Base-by-base conservation (phyloP, 2,113 vertebrate species). In the Zeus faber region DNA sequence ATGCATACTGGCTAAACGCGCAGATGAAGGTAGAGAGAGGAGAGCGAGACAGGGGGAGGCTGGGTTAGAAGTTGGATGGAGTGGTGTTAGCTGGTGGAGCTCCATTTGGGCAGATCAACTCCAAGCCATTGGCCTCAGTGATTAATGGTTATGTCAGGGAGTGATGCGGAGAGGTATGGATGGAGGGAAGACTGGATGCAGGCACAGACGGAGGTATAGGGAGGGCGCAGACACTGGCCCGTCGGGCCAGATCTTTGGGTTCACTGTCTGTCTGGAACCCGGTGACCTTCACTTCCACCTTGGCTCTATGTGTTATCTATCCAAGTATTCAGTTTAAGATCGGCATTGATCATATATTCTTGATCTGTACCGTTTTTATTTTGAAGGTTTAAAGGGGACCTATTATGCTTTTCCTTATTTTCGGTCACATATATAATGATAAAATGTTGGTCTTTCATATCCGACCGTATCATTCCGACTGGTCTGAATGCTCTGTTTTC, bases 61-160 rank as follows among this genome's bases (percentile, higher is more conserved):
- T 46, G 47, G 46, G n/a, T 78, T 70, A 67, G 68, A 54, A 2
- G 48, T 23, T 49, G 67, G 65, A 62, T 5, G 62, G 35, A 65
- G 49, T 20, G 46, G 62, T 60, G 77, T 67, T 80, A 49, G 73
- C 74, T 62, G 27, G 69, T n/a, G 45, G 51, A 45, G 73, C 71
- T 88, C 83, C 78, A 84, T 87, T 87, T 85, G 80, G 67, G 61
- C 73, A 66, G 65, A 88, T 88, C 80, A 86, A 47, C 63, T 81
- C 74, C 82, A 54, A 76, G 62, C 77, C 76, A 87, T 62, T 86
- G 79, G 85, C 81, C 80, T 76, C 61, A 3, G 68, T 85, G 84
- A 89, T 89, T 85, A 86, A 75, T 31, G 67, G 79, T 70, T 60
- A 74, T 78, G 84, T 81, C 86, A 72, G 48, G 37, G 54, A 10